Conservation (phyloP, 2,113 vertebrate species). For the Vidua chalybeata region DNA sequence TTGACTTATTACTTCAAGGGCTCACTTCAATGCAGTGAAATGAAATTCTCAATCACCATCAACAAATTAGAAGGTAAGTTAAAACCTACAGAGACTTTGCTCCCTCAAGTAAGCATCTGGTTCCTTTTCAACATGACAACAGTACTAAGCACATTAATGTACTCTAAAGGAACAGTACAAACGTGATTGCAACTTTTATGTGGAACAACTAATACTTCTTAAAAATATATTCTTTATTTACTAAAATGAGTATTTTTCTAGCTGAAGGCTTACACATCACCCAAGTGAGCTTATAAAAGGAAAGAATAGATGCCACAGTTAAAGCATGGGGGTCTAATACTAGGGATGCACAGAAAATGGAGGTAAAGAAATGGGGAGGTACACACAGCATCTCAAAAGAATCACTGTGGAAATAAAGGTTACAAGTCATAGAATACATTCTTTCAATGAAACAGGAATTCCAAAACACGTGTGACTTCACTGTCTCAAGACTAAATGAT, state of each 20-base stretch:
- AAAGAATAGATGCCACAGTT: not conserved
- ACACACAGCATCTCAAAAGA: not conserved
- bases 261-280: not conserved
- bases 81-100: not conserved
- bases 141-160: not conserved
- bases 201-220: not conserved
- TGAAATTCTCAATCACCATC: not conserved
- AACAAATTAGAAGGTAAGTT: not conserved
- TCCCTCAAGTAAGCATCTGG: not conserved
- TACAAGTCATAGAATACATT: not conserved
- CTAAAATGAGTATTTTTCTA: not conserved
- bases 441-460: not conserved
- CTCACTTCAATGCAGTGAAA: not conserved
- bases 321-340: not conserved
- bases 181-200: not conserved
- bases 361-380: not conserved
- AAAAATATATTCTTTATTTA: not conserved
- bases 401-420: not conserved
- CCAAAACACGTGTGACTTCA: accelerated
- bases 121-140: not conserved
- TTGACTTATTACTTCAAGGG: not conserved
- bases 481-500: not conserved
- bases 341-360: not conserved
- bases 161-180: not conserved
- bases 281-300: not conserved